Conservation (phyloP, 2,888 invertebrate species). For the Diaperis boleti region DNA sequence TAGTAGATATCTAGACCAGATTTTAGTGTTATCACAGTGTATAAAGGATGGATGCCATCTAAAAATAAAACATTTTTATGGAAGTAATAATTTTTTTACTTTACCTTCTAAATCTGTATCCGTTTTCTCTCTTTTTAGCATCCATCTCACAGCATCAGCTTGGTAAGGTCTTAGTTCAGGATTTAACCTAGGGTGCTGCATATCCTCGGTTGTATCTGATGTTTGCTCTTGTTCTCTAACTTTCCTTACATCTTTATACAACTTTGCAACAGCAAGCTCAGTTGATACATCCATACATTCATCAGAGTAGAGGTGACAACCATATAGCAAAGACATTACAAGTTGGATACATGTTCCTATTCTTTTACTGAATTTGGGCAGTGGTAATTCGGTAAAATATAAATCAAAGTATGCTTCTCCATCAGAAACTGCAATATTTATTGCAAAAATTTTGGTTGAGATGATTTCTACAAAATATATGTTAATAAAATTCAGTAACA, state of each 20-base stretch:
- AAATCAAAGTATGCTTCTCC: conserved; percentile 53
- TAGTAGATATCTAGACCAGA: conserved; percentile 58
- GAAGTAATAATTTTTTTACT: no score
- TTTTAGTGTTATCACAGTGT: conserved; percentile 54
- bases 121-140: conserved; percentile 71
- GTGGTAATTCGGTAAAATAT: conserved; percentile 55
- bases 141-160: conserved; percentile 75
- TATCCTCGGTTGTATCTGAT: conserved; percentile 38
- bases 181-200: conserved; percentile 65
- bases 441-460: conserved; percentile 54
- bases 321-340: conserved; percentile 53
- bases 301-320: background rate
- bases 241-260: conserved; percentile 46
- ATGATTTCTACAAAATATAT: conserved; percentile 54
- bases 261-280: conserved; percentile 38
- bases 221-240: conserved; percentile 6
- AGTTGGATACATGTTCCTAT: conserved; percentile 51
- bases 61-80: conserved; percentile 28
- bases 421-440: conserved; percentile 50
- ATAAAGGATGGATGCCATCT: conserved; percentile 59
- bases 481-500: background rate
- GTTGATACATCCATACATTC: conserved; percentile 37
- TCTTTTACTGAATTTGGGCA: conserved; percentile 54
- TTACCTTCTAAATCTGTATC: conserved; percentile 48
- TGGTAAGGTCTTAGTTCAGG: conserved; percentile 76